phyloP scores from a whole-genome alignment of 1,140 invertebrate species.

The Subanguina moxae region DNA sequence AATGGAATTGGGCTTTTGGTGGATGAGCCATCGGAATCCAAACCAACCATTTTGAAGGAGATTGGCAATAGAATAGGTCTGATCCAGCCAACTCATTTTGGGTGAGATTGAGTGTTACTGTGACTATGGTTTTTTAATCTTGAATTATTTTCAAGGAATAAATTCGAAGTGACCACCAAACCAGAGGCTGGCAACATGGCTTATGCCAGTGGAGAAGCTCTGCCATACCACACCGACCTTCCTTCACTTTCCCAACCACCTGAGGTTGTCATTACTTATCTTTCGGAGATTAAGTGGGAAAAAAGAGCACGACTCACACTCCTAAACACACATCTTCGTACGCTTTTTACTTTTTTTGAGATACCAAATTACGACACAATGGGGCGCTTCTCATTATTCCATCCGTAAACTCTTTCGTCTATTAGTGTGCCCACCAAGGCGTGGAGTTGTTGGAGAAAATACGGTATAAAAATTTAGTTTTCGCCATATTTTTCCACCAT shows the following conservation, averaged over 20 bases:
- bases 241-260: slow-evolving; percentile 50
- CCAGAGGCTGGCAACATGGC: slow-evolving; percentile 54
- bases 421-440: too few relatives aligned
- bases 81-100: slow-evolving; percentile 54
- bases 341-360: too few relatives aligned
- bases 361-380: too few relatives aligned
- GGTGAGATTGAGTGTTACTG: slow-evolving; percentile 22
- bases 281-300: too few relatives aligned
- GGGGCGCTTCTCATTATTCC: too few relatives aligned
- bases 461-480: too few relatives aligned
- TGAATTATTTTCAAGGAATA: slow-evolving; percentile 34
- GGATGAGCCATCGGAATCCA: slow-evolving; percentile 18
- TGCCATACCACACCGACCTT: slow-evolving; percentile 56
- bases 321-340: too few relatives aligned
- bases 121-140: not conserved
- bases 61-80: slow-evolving; percentile 51
- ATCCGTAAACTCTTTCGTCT: too few relatives aligned
- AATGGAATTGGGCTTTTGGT: slow-evolving; percentile 51
- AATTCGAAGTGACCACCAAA: slow-evolving; percentile 52
- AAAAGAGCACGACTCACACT: too few relatives aligned
- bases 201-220: slow-evolving; percentile 43
- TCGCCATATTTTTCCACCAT: too few relatives aligned
- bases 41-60: slow-evolving; percentile 19
- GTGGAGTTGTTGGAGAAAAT: too few relatives aligned
- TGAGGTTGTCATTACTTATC: slow-evolving; percentile 11